phyloP scores from a whole-genome alignment of 2,797 vertebrate species.

The Neosalanx taihuensis region DNA sequence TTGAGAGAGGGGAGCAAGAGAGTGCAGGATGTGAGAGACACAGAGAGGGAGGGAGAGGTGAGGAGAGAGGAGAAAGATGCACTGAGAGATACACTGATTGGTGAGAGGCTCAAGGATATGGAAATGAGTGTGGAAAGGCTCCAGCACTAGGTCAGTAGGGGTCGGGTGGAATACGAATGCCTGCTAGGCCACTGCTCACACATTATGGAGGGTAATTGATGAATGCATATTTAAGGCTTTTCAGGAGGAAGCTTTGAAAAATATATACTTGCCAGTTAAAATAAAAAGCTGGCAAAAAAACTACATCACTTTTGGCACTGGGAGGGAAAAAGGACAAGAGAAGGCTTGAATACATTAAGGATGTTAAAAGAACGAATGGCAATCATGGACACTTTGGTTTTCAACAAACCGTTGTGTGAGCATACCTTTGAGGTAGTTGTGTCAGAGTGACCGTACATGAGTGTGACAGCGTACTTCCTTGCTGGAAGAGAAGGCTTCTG shows the following conservation, averaged over 20 bases:
- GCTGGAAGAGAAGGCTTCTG: conserved; percentile 41
- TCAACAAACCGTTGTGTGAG: conserved; percentile 16
- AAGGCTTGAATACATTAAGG: not conserved
- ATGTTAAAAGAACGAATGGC: not conserved
- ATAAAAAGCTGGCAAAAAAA: conserved; percentile 37
- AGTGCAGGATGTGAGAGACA: conserved; percentile 1
- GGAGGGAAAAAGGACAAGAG: not conserved
- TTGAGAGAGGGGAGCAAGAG: not conserved
- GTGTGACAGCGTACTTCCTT: conserved; percentile 39
- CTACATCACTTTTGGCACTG: conserved; percentile 2
- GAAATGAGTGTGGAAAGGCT: conserved; percentile 40
- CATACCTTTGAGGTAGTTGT: conserved; percentile 16
- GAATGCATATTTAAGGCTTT: conserved; percentile 49
- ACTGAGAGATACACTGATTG: conserved; percentile 47
- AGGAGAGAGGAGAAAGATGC: conserved; percentile 9
- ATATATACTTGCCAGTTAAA: conserved; percentile 59
- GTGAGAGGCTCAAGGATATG: conserved; percentile 47
- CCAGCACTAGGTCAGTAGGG: conserved; percentile 34
- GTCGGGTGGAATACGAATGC: conserved; percentile 47
- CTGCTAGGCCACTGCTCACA: conserved; percentile 36
- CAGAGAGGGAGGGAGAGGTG: not conserved
- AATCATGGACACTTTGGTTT: conserved; percentile 11
- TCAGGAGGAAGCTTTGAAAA: conserved; percentile 21
- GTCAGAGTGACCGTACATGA: conserved; percentile 17
- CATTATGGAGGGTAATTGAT: conserved; percentile 63